These are phyloP conservation scores for Halocynthia roretzi DNA, from an alignment of 23 tunicate genomes.

Conservation along the genomic window DNA sequence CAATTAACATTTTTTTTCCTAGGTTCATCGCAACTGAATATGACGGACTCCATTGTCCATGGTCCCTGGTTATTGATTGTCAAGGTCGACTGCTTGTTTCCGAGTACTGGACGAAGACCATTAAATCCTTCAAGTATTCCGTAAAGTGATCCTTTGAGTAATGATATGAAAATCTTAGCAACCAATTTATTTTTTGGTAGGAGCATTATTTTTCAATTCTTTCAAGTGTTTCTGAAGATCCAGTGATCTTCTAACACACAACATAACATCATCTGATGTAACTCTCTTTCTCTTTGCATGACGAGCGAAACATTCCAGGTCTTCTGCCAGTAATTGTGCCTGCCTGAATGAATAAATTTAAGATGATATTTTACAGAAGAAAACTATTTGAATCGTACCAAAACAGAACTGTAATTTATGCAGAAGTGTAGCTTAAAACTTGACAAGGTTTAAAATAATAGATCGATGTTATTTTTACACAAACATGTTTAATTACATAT, in stretches of 20 bases:
- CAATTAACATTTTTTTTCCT: background rate
- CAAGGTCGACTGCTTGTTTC: constrained; percentile 17
- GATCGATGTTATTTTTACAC: no score
- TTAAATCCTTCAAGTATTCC: constrained; percentile 29
- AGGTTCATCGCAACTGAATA: constrained; percentile 42
- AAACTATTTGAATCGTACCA: no score
- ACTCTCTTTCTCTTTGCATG: constrained; percentile 21
- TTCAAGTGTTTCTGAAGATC: background rate
- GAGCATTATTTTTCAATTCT: constrained; percentile 6
- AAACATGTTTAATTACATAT: no score
- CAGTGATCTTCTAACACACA: constrained; percentile 20
- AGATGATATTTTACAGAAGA: no score
- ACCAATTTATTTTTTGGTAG: no score
- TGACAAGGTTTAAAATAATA: no score
- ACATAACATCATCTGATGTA: constrained; percentile 10
- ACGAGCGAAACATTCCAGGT: constrained; percentile 15
- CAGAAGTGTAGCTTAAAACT: no score
- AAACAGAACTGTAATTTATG: no score
- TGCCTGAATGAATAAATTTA: background rate
- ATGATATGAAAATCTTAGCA: no score
- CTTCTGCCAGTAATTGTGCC: constrained; percentile 11
- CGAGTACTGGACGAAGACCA: constrained; percentile 53
- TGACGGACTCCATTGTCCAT: constrained; percentile 42
- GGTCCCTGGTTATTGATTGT: constrained; percentile 32
- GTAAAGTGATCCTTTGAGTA: no score